Evolutionary conservation across 2,888 invertebrate genomes (phyloP).

Genomic region (Ichneumoninae sp.): DNA sequence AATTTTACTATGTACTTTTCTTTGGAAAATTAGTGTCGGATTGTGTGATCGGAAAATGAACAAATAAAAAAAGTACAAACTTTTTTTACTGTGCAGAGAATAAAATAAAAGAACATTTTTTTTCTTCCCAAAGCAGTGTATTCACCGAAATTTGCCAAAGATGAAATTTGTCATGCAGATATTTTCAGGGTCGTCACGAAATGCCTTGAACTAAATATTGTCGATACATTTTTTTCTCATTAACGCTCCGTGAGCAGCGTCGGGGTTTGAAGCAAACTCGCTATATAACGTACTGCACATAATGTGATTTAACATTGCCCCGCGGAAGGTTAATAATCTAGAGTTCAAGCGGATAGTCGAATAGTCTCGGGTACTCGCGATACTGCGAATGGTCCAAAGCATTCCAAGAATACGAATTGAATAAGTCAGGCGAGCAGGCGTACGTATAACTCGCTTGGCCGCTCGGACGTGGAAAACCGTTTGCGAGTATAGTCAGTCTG

Average conservation of each 20-base stretch:
- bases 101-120: too few relatives aligned
- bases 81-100: too few relatives aligned
- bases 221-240: neutral
- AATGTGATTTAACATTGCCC: neutral
- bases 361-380: neutral
- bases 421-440: slow-evolving; percentile 54
- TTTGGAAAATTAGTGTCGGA: too few relatives aligned
- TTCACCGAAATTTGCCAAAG: too few relatives aligned
- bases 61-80: too few relatives aligned
- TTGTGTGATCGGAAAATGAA: too few relatives aligned
- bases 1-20: too few relatives aligned
- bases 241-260: neutral
- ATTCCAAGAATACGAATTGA: slow-evolving; percentile 62
- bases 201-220: neutral
- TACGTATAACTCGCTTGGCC: slow-evolving; percentile 25
- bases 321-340: slow-evolving; percentile 6
- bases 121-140: too few relatives aligned
- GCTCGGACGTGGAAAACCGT: slow-evolving; percentile 44
- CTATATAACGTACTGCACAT: neutral
- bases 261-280: too few relatives aligned
- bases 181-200: too few relatives aligned
- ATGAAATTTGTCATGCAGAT: too few relatives aligned
- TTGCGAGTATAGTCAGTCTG: slow-evolving; percentile 4
- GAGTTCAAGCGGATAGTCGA: neutral
- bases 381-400: slow-evolving; percentile 17